phyloP scores from a whole-genome alignment of 2,888 invertebrate species.

The Allacma fusca region DNA sequence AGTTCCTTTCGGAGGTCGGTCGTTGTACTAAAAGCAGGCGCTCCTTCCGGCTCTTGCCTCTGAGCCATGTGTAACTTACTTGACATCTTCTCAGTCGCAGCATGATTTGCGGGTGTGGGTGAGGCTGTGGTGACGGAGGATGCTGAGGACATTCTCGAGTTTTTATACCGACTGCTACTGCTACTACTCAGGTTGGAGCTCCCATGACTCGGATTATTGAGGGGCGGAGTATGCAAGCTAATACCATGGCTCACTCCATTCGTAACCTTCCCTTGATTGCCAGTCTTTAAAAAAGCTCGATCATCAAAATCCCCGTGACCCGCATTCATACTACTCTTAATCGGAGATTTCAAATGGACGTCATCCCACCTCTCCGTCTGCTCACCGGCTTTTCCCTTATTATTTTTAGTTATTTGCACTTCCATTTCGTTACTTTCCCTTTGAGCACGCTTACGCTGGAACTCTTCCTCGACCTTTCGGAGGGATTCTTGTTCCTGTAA shows the following conservation, averaged over 20 bases:
- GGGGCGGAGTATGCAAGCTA: too few species aligned
- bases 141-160: not conserved
- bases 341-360: not conserved
- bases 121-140: too few species aligned
- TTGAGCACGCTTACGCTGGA: slow-evolving; percentile 80
- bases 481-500: slow-evolving; percentile 81
- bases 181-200: not conserved
- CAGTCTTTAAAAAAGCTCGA: slow-evolving; percentile 3
- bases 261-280: not conserved
- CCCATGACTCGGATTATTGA: too few species aligned
- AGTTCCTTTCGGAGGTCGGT: slow-evolving; percentile 60
- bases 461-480: slow-evolving; percentile 86
- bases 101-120: not conserved
- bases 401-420: not conserved
- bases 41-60: slow-evolving; percentile 63
- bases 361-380: slow-evolving; percentile 8
- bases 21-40: slow-evolving; percentile 57
- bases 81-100: not conserved
- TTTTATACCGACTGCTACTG: not conserved
- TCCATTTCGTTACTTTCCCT: slow-evolving; percentile 62
- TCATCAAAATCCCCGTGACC: not conserved
- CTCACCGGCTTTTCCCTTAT: not conserved
- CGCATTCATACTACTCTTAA: not conserved
- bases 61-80: slow-evolving; percentile 28
- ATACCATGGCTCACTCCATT: too few species aligned